Base-by-base conservation (phyloP, 2,797 vertebrate species). In the Coranthus polyacanthus region DNA sequence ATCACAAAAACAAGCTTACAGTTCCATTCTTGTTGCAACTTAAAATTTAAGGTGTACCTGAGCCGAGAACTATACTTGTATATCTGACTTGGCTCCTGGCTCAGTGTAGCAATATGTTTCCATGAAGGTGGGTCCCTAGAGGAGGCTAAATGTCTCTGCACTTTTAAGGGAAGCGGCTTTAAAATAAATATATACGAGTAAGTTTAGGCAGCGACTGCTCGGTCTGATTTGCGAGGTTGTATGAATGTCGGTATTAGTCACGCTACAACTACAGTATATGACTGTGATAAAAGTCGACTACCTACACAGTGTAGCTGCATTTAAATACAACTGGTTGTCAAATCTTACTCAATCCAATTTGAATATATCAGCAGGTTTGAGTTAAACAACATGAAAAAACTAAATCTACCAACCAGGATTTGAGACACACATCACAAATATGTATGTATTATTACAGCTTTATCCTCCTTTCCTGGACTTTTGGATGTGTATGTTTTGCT, bases 1-100 rank as follows among this genome's bases (percentile, higher is more conserved):
- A 43, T 63, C 18, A 46, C 26, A 47, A 26, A 68, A 70, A 61
- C 17, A 50, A 53, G 47, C 34, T 38, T 46, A 63, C 50, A 46
- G 18, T 29, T 66, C 29, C 43, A 34, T 42, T 26, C 55, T 36
- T 72, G 65, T 20, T 51, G 17, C 6, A 62, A 34, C 18, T 32
- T 49, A 22, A 75, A 54, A 52, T 50, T 59, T 46, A 1, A 67
- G 24, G 12, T 43, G 20, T 18, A 43, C 16, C 15, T 6, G 12
- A 46, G 17, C 45, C n/a, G 53, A 54, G 42, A 16, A 50, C 49
- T 46, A 13, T 4, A 54, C 15, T 4, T 5, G 20, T 46, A 18
- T 44, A 20, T 5, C 6, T 29, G 47, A 56, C 21, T 20, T 26
- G 0, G 36, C 22, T 53, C 34, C 22, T n/a, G 12, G 15, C 15